These are phyloP conservation scores for Steatocranus sp. DNA, from an alignment of 2,797 vertebrate genomes.

Conservation along the genomic window DNA sequence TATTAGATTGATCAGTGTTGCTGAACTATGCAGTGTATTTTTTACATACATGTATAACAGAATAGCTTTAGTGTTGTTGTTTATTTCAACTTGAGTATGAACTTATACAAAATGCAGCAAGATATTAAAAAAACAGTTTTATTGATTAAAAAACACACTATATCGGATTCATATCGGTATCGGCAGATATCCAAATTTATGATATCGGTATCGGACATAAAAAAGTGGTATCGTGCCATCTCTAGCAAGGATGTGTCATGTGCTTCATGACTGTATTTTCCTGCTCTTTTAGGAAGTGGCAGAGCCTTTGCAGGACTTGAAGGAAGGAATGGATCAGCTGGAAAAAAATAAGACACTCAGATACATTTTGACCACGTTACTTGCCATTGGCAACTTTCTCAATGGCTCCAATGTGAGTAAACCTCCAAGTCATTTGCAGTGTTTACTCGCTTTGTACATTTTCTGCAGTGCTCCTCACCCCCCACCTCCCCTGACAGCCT, in stretches of 20 bases:
- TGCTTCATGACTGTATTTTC: background rate
- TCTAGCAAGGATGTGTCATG: background rate
- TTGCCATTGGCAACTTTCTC: constrained; percentile 96
- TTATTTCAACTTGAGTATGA: too few relatives aligned
- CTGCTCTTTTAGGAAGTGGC: constrained; percentile 85
- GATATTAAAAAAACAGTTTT: too few relatives aligned
- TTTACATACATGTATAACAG: too few relatives aligned
- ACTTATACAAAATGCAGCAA: too few relatives aligned
- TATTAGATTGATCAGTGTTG: too few relatives aligned
- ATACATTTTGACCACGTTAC: constrained; percentile 90
- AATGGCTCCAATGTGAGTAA: constrained; percentile 92
- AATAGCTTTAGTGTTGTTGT: too few relatives aligned
- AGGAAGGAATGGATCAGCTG: constrained; percentile 97
- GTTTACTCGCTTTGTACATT: constrained; percentile 25
- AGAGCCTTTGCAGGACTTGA: constrained; percentile 94
- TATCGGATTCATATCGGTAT: too few relatives aligned
- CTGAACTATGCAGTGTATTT: too few relatives aligned
- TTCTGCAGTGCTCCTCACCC: background rate
- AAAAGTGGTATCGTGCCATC: too few relatives aligned
- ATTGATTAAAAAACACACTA: too few relatives aligned
- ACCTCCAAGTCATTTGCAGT: background rate
- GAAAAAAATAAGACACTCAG: constrained; percentile 94
- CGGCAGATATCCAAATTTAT: too few relatives aligned
- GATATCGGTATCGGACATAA: too few relatives aligned
- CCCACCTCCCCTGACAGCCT: constrained; percentile 5